phyloP scores from a whole-genome alignment of 2,113 vertebrate genomes.

The Gymnogyps californianus region DNA sequence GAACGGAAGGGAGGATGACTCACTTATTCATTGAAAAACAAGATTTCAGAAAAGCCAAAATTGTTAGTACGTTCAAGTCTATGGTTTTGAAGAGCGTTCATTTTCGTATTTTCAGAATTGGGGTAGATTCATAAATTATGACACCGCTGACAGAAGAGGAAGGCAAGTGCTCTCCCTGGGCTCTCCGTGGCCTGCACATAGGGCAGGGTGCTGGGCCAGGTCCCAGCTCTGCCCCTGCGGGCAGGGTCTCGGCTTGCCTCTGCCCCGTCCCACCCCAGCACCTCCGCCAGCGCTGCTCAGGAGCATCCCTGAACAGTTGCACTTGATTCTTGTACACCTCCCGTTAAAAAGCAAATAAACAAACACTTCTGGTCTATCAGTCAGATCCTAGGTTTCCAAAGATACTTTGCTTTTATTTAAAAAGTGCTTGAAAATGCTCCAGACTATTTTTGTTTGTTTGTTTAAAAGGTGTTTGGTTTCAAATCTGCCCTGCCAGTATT shows the following conservation, averaged over 20 bases:
- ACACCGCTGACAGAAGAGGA: not conserved
- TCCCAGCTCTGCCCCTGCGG: not conserved
- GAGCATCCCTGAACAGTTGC: not conserved
- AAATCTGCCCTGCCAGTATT: not conserved
- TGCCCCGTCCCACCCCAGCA: not conserved
- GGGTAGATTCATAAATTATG: not conserved
- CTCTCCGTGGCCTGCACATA: accelerated
- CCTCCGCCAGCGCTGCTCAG: not conserved
- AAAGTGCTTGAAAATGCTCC: not conserved
- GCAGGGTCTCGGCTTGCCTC: not conserved
- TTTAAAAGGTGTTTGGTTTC: not conserved
- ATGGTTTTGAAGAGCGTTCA: not conserved
- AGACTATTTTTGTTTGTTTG: not conserved
- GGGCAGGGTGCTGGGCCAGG: not conserved
- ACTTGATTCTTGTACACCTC: not conserved
- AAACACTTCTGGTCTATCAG: too few species aligned
- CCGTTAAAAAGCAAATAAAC: not conserved
- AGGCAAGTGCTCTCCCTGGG: not conserved
- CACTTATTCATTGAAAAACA: not conserved
- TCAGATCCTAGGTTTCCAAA: not conserved
- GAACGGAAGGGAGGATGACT: not conserved
- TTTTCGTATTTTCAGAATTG: not conserved
- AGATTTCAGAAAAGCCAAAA: not conserved
- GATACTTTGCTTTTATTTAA: not conserved
- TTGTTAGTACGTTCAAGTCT: not conserved